These are phyloP conservation scores for Pholis gunnellus DNA, from an alignment of 2,113 vertebrate species.

Conservation along the genomic window DNA sequence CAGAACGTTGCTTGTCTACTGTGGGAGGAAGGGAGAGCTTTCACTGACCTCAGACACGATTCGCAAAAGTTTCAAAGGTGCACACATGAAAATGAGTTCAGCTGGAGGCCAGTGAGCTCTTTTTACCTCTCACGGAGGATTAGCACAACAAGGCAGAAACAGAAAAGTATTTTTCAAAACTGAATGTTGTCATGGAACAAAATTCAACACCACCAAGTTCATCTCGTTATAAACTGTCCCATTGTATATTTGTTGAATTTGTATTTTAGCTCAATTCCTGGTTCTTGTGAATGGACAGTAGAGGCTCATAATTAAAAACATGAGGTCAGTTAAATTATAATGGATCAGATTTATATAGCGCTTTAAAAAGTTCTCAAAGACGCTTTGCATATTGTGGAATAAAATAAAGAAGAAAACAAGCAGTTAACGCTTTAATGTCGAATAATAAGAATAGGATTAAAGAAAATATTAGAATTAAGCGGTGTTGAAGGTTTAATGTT, in stretches of 20 bases:
- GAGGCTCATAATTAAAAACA: neutral
- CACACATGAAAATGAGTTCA: conserved; percentile 11
- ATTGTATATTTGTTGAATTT: neutral
- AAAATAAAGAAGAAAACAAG: neutral
- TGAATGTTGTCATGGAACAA: neutral
- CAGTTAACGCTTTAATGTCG: neutral
- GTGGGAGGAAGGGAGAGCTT: conserved; percentile 38
- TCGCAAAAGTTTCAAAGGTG: conserved; percentile 45
- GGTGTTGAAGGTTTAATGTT: neutral
- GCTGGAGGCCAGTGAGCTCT: conserved; percentile 4
- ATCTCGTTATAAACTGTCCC: neutral
- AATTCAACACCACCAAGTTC: neutral
- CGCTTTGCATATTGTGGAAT: no score
- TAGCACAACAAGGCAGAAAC: neutral
- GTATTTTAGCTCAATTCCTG: neutral
- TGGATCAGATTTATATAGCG: no score
- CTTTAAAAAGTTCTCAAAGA: no score
- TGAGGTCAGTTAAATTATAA: neutral
- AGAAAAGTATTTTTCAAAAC: neutral
- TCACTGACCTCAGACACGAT: conserved; percentile 50
- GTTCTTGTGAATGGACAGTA: neutral
- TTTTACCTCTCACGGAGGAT: conserved; percentile 25
- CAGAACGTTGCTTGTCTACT: conserved; percentile 19
- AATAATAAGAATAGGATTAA: neutral
- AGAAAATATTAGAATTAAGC: neutral